Conservation (phyloP, 1,140 invertebrate genomes). For the Procambarus virginalis region DNA sequence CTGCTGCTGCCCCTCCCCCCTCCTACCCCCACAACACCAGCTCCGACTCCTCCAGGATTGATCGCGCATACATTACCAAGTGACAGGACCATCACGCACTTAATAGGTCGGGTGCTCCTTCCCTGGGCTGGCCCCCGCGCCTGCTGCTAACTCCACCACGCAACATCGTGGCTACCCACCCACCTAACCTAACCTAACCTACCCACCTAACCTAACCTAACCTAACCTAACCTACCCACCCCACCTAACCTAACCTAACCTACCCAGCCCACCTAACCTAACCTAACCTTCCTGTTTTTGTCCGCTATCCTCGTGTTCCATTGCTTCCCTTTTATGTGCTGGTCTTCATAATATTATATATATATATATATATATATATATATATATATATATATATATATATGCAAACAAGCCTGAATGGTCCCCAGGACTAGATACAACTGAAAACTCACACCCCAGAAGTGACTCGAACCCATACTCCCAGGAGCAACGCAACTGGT, state of each 20-base stretch:
- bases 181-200: neutral
- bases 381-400: conserved; percentile 27
- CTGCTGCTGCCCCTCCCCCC: neutral
- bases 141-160: neutral
- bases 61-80: conserved; percentile 17
- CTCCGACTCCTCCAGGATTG: neutral
- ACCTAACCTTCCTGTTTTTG: neutral
- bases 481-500: no score
- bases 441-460: no score
- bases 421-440: no score
- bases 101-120: conserved; percentile 21
- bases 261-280: no score
- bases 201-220: neutral
- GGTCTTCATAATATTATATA: neutral
- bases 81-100: conserved; percentile 21
- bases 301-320: neutral
- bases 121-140: neutral
- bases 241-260: no score
- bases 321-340: neutral
- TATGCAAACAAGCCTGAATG: no score
- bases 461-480: no score
- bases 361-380: conserved; percentile 18
- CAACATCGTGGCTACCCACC: neutral
- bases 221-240: no score
- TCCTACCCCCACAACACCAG: neutral